Evolutionary conservation across 2,888 invertebrate species (phyloP).

Genomic region (Busseola fusca): DNA sequence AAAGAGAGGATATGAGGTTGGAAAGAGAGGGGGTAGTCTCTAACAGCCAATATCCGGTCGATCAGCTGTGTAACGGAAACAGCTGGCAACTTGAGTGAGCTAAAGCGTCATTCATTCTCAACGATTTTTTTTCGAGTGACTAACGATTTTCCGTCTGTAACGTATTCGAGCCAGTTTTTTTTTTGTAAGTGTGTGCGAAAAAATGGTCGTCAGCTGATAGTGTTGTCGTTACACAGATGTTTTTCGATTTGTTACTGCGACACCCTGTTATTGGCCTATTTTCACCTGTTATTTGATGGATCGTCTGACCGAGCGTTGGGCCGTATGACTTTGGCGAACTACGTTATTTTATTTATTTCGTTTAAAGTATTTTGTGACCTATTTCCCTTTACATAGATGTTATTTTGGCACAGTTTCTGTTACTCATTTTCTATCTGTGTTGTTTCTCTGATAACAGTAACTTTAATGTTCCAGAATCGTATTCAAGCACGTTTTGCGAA

Average conservation of each 20-base stretch:
- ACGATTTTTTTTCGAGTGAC: conserved; percentile 78
- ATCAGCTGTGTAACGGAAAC: conserved; percentile 88
- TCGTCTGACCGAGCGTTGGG: conserved; percentile 34
- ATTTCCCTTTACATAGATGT: background rate
- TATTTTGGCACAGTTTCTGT: background rate
- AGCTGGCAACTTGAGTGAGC: conserved; percentile 82
- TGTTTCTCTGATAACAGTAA: conserved; percentile 4
- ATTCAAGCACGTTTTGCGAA: conserved; percentile 16
- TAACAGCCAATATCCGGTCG: conserved; percentile 88
- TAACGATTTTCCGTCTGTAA: conserved; percentile 75
- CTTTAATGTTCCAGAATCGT: conserved; percentile 6
- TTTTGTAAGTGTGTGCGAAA: conserved; percentile 64
- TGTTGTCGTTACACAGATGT: conserved; percentile 65
- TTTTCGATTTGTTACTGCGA: conserved; percentile 66
- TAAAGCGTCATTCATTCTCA: conserved; percentile 76
- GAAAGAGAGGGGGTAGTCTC: conserved; percentile 71
- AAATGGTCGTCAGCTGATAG: conserved; percentile 69
- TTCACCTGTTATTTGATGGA: conserved; percentile 63
- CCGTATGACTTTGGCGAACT: conserved; percentile 42
- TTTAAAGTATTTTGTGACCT: conserved; percentile 31
- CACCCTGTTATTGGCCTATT: conserved; percentile 66
- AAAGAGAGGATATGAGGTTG: conserved; percentile 66
- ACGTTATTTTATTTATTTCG: conserved; percentile 31
- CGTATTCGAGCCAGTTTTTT: conserved; percentile 71
- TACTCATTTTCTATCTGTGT: background rate